Base-by-base conservation (phyloP, 2,113 vertebrate species). In the Etheostoma cragini region DNA sequence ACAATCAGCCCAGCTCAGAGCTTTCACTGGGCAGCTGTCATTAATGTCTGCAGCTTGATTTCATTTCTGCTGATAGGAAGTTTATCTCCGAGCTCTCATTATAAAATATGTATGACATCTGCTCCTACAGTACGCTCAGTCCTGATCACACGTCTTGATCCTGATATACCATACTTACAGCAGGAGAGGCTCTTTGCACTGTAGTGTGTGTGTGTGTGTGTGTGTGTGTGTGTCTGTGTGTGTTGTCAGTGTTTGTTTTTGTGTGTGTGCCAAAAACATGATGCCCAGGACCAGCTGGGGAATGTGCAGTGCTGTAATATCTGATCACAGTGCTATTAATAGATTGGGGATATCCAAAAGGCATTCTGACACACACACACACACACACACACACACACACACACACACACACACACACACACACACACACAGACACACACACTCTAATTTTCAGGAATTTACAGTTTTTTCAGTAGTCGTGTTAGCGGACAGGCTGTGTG, bases 231-330 rank as follows among this genome's bases (percentile, higher is more conserved):
- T 45, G 46, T 21, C 30, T 19, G 52, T 24, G 53, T 62, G 45
- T 30, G 15, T 35, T 2, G 8, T 38, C 38, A 38, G 52, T 26
- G 75, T 67, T 56, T 38, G 56, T 56, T 17, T 16, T 47, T 64
- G 17, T 22, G 46, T 11, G 24, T 3, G 14, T 52, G 70, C 50
- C 66, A 57, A 52, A 68, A 68, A 30, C 66, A 56, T 30, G 70
- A 86, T 69, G 64, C 47, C 46, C 42, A 38, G 63, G 78, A 83
- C 77, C 85, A 87, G 86, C 89, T 85, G 79, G 69, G 79, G 91
- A 91, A 87, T 90, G 89, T 89, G 89, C 91, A 84, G 54, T 87
- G 83, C 70, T 90, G 83, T 91, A 91, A 91, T 83, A 92, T 90
- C 87, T 89, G 89, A 90, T 91, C 87, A 87, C 79, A 38, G 38